Conservation (phyloP, 2,113 vertebrate species). For the Eira barbara region DNA sequence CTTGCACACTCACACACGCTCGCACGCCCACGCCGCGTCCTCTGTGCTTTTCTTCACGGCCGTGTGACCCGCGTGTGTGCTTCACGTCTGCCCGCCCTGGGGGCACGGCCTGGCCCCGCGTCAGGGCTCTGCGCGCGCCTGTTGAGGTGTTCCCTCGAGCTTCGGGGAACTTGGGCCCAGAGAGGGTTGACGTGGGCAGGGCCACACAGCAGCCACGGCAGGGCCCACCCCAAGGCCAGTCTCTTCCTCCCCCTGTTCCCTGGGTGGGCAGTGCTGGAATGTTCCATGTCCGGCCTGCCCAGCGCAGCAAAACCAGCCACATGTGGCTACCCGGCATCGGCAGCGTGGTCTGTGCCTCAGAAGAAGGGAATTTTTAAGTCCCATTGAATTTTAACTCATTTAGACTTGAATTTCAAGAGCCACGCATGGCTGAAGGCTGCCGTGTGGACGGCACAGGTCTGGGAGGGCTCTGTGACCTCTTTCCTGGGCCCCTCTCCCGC, state of each 20-base stretch:
- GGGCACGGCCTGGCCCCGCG: neutral
- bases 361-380: neutral
- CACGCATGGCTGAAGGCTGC: neutral
- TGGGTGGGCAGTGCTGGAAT: too few species aligned
- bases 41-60: neutral
- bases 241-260: too few species aligned
- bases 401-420: neutral
- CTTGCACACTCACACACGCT: neutral
- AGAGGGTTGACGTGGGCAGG: too few species aligned
- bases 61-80: too few species aligned
- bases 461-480: neutral
- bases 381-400: neutral
- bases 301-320: too few species aligned
- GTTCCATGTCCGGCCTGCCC: too few species aligned
- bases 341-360: accelerated
- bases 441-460: neutral
- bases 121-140: neutral
- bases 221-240: neutral
- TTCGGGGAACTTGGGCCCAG: neutral
- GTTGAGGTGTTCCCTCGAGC: neutral
- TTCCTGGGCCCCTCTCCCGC: neutral
- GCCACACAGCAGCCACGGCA: neutral
- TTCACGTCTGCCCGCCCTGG: neutral
- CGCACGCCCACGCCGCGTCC: neutral
- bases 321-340: neutral